Evolutionary conservation across 2,113 vertebrate species (phyloP), one percentile per base, ranked within the genome.

Genomic region (Lepus americanus): DNA sequence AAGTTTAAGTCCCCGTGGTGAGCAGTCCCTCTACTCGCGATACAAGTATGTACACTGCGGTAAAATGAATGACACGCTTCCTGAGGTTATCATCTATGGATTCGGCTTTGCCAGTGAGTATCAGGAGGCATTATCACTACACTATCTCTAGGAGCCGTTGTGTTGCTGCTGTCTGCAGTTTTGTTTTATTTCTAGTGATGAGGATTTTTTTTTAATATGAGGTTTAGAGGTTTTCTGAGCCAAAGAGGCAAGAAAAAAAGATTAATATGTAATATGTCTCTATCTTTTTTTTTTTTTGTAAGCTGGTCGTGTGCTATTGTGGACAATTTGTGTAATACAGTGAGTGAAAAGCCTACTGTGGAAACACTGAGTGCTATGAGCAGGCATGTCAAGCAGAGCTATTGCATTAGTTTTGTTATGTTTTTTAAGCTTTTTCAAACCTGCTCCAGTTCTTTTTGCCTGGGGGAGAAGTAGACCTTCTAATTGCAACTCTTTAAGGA

Each of bases 41-140:
- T 92, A 77, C 87, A 90, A 59, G 1, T 94, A 81, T 97, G 98
- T 98, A 95, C 95, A 96, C 98, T 97, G 98, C 97, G 96, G 92
- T 94, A 97, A 97, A 98, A 97, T 97, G 97, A 98, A 96, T 97
- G 97, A 73, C 93, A 93, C 92, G 80, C 0, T n/a, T 73, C 93
- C 81, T 83, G 87, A 81, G 70, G 36, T 67, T 82, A 39, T 79
- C 80, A 85, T 85, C 84, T 67, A 97, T 97, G 96, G 96, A 96
- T 91, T 79, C 76, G 1, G 7, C 49, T 95, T 92, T 69, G 39
- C 80, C 81, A 82, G 96, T 97, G 92, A 97, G 96, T 97, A 97
- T 66, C 33, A 44, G n/a, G 94, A 88, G 33, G 31, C 16, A 3
- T 67, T 36, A 0, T 78, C 31, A 66, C 63, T 88, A 59, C 5